Percentiles rank a stretch among this genome's conserved stretches.
Evolutionary conservation across 2,888 invertebrate species (phyloP).

Genomic region (Melanostoma scalare): DNA sequence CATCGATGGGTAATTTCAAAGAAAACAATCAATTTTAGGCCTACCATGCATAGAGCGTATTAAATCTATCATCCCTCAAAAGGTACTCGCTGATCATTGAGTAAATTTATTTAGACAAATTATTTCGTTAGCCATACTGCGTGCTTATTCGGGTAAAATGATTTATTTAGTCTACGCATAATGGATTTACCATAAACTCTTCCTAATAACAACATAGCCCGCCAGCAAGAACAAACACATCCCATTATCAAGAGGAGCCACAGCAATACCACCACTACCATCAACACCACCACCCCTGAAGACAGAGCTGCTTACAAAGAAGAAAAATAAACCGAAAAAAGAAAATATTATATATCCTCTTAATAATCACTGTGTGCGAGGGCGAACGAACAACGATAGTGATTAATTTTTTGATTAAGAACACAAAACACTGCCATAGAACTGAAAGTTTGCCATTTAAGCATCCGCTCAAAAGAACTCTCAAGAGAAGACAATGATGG

Average conservation of each 20-base stretch:
- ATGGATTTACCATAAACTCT: constrained; percentile 66
- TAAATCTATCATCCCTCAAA: too few relatives aligned
- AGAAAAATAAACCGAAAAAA: background rate
- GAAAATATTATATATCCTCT: constrained; percentile 29
- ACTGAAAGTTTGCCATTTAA: constrained; percentile 40
- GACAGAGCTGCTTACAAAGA: background rate
- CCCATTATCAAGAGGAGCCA: background rate
- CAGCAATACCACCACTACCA: background rate
- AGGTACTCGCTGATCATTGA: constrained; percentile 18
- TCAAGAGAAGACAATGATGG: constrained; percentile 6
- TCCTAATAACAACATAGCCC: constrained; percentile 57
- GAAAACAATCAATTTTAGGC: too few relatives aligned
- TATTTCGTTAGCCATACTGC: constrained; percentile 48
- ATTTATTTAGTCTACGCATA: constrained; percentile 56
- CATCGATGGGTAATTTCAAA: too few relatives aligned
- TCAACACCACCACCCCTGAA: too few relatives aligned
- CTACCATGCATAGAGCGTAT: too few relatives aligned
- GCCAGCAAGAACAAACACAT: constrained; percentile 37
- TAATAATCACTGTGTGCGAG: constrained; percentile 61
- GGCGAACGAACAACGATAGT: constrained; percentile 38
- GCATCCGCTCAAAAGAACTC: constrained; percentile 25
- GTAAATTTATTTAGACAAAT: constrained; percentile 64
- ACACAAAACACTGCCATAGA: constrained; percentile 28
- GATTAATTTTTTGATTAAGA: constrained; percentile 64
- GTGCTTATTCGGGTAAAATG: constrained; percentile 39